phyloP scores from a whole-genome alignment of 2,113 vertebrate species.

The Zapornia atra region DNA sequence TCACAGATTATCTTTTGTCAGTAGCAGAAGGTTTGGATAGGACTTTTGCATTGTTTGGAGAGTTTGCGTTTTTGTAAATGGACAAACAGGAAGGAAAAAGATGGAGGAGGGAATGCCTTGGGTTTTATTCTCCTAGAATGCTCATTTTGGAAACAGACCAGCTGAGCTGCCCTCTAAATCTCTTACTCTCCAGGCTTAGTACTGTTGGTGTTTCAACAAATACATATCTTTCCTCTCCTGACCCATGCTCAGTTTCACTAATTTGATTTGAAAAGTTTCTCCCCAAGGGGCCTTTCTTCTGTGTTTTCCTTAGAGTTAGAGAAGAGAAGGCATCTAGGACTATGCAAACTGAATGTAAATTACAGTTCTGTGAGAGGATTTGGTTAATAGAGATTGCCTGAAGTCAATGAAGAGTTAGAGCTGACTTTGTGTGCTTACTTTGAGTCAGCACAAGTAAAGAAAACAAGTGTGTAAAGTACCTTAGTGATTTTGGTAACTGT shows the following conservation, averaged over 20 bases:
- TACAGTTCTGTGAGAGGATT: slow-evolving; percentile 14
- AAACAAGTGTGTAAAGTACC: background rate
- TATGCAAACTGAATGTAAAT: slow-evolving; percentile 43
- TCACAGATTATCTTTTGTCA: slow-evolving; percentile 58
- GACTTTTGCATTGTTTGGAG: slow-evolving; percentile 17
- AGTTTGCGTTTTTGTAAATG: slow-evolving; percentile 45
- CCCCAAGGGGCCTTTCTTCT: slow-evolving; percentile 36
- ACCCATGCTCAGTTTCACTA: slow-evolving; percentile 33
- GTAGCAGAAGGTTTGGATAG: background rate
- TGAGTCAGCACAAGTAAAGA: background rate
- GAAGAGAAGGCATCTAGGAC: slow-evolving; percentile 26
- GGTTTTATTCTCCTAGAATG: background rate
- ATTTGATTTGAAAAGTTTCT: slow-evolving; percentile 34
- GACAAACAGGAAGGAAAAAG: slow-evolving; percentile 27
- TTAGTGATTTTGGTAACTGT: background rate
- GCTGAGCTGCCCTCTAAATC: background rate
- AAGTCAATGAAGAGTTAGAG: slow-evolving; percentile 14
- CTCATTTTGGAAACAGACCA: background rate
- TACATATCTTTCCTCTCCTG: background rate
- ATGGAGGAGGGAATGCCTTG: background rate
- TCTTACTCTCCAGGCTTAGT: slow-evolving; percentile 8
- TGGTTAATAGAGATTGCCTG: slow-evolving; percentile 12
- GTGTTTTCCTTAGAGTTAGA: background rate
- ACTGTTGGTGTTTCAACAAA: slow-evolving; percentile 5
- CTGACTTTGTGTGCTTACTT: background rate